Conservation (phyloP, 2,797 vertebrate species). For the Staurois parvus region DNA sequence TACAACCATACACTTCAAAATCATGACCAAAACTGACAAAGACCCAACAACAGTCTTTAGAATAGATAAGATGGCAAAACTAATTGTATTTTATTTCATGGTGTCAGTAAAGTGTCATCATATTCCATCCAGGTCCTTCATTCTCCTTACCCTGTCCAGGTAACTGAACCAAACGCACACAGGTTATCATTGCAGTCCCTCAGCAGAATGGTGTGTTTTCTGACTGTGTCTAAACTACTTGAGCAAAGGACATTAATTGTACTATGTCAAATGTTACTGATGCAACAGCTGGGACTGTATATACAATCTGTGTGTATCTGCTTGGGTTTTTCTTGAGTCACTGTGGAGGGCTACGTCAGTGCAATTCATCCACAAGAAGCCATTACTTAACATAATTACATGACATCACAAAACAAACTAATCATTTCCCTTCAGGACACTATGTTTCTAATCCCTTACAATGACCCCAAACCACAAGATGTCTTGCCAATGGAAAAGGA, state of each 20-base stretch:
- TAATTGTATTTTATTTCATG: too few relatives aligned
- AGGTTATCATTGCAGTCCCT: slow-evolving; percentile 23
- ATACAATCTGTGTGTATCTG: neutral
- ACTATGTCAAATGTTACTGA: neutral
- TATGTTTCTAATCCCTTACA: neutral
- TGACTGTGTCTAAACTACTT: slow-evolving; percentile 42
- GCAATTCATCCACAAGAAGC: neutral
- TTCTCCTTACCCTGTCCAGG: slow-evolving; percentile 28
- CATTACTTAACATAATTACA: neutral
- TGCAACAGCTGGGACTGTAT: slow-evolving; percentile 44
- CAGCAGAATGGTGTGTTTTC: neutral
- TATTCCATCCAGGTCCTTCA: slow-evolving; percentile 5
- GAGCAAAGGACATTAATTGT: slow-evolving; percentile 20
- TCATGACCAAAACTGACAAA: too few relatives aligned
- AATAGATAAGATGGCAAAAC: too few relatives aligned
- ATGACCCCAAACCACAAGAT: neutral
- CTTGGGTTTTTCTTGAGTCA: neutral
- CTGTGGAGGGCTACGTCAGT: neutral
- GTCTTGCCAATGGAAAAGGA: neutral
- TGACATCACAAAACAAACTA: neutral
- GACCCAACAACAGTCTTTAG: too few relatives aligned
- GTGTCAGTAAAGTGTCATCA: too few relatives aligned
- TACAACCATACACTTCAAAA: too few relatives aligned
- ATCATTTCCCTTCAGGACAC: neutral
- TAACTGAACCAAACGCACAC: slow-evolving; percentile 33